These are phyloP conservation scores for Andrena praecox DNA, from an alignment of 2,888 invertebrate species.

Conservation along the genomic window DNA sequence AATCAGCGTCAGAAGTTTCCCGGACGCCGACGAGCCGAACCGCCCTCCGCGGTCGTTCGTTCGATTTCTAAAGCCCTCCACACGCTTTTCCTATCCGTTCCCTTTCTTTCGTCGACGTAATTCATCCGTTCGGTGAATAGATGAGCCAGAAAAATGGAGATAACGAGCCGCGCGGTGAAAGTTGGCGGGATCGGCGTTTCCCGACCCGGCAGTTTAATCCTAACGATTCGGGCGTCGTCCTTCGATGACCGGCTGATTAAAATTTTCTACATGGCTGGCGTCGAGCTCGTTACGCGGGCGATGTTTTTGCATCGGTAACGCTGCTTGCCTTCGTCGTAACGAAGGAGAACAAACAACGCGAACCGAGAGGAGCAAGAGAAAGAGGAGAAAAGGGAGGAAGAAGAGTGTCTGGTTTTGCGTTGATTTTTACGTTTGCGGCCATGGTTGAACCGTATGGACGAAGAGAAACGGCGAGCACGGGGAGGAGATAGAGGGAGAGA, in stretches of 20 bases:
- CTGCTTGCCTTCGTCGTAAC: conserved; percentile 2
- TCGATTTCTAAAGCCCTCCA: conserved; percentile 20
- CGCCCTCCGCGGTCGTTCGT: not conserved
- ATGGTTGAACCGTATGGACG: conserved; percentile 22
- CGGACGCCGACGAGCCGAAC: not conserved
- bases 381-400: not conserved
- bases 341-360: conserved; percentile 1
- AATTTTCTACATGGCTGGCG: conserved; percentile 30
- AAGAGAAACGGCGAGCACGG: conserved; percentile 23
- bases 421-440: conserved; percentile 41
- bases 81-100: not conserved
- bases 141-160: conserved; percentile 21
- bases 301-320: conserved; percentile 27
- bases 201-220: conserved; percentile 3
- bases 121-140: conserved; percentile 20
- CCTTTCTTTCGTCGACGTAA: conserved; percentile 5
- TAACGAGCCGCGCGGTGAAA: conserved; percentile 13
- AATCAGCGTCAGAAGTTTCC: conserved; percentile 33
- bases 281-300: conserved; percentile 13
- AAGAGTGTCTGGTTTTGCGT: not conserved
- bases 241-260: conserved; percentile 34
- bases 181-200: conserved; percentile 2
- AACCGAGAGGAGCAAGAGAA: not conserved
- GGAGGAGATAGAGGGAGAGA: conserved; percentile 12
- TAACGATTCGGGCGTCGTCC: conserved; percentile 3